These are phyloP conservation scores for Anoplopoma fimbria DNA, from an alignment of 2,113 vertebrate species.

Conservation along the genomic window DNA sequence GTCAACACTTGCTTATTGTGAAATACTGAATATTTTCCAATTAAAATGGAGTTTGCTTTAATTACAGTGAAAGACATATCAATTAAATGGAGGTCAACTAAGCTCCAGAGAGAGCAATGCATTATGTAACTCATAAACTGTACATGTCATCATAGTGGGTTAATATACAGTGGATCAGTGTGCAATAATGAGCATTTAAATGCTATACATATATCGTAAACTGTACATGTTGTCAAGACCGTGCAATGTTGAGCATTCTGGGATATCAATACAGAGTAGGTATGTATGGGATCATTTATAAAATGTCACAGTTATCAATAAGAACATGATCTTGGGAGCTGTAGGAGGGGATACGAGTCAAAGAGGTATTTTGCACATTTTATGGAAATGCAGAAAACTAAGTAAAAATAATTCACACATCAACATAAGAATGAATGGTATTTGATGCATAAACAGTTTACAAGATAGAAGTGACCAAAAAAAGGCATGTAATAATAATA, in stretches of 20 bases:
- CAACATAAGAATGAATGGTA: not conserved
- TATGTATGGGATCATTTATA: not conserved
- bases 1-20: not conserved
- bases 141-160: not conserved
- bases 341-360: not conserved
- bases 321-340: not conserved
- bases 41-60: not conserved
- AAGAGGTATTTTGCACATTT: not conserved
- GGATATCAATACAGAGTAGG: not conserved
- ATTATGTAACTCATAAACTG: not conserved
- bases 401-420: not conserved
- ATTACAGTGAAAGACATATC: not conserved
- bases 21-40: not conserved
- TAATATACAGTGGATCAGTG: too few relatives aligned
- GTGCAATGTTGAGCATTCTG: not conserved
- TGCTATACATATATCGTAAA: not conserved
- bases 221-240: not conserved
- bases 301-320: not conserved
- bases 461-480: not conserved
- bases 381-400: not conserved
- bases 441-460: slow-evolving; percentile 5
- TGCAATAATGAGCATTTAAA: not conserved
- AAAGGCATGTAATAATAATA: not conserved
- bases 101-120: too few relatives aligned
- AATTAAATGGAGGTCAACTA: not conserved